A percentile compares a stretch with the other conserved stretches of the same genome.
phyloP scores from a whole-genome alignment of 2,888 invertebrate species.

The Deroplatys truncata region DNA sequence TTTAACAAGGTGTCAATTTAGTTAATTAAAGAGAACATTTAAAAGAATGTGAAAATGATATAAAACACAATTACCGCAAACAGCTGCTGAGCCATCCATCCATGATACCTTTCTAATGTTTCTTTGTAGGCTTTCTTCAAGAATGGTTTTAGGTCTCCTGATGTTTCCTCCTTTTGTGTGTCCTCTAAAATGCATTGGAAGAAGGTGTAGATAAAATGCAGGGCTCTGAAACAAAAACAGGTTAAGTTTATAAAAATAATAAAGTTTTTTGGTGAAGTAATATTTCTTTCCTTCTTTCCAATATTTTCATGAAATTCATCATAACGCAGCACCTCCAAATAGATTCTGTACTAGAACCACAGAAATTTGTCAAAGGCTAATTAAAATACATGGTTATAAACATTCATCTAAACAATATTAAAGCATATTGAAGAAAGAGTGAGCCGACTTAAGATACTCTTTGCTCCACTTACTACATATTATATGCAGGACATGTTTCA shows the following conservation, averaged over 20 bases:
- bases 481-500: too few species aligned
- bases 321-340: too few species aligned
- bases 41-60: neutral
- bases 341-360: too few species aligned
- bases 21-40: neutral
- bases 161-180: conserved; percentile 44
- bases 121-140: conserved; percentile 64
- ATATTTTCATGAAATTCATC: too few species aligned
- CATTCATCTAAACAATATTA: too few species aligned
- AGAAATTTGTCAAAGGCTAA: too few species aligned
- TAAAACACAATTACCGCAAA: conserved; percentile 56
- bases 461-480: too few species aligned
- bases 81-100: conserved; percentile 70
- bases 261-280: neutral
- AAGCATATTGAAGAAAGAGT: too few species aligned
- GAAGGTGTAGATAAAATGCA: conserved; percentile 58
- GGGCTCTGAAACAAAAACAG: conserved; percentile 49
- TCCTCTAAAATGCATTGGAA: conserved; percentile 55
- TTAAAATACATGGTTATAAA: too few species aligned
- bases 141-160: conserved; percentile 58
- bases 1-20: neutral
- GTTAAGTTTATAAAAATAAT: neutral
- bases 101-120: conserved; percentile 68
- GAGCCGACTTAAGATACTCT: too few species aligned
- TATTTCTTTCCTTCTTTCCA: neutral